Conservation (phyloP, 2,888 invertebrate genomes). For the Nycteola revayana region DNA sequence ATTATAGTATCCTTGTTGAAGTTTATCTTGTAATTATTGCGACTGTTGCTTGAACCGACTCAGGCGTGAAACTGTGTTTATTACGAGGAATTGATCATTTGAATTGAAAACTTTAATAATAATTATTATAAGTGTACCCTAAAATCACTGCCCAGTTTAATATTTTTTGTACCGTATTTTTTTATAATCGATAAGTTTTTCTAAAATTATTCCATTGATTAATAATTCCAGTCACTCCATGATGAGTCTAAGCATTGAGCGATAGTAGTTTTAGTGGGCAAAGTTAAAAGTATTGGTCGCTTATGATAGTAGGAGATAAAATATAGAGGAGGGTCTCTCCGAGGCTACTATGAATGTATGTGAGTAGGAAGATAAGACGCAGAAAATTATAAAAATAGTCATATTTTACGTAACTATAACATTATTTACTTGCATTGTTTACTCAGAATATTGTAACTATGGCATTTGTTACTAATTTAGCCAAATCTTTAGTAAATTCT, state of each 20-base stretch:
- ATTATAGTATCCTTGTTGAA: slow-evolving; percentile 39
- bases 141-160: slow-evolving; percentile 50
- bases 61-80: slow-evolving; percentile 43
- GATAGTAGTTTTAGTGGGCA: slow-evolving; percentile 32
- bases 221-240: slow-evolving; percentile 52
- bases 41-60: slow-evolving; percentile 29
- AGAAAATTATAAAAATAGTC: not conserved
- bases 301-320: slow-evolving; percentile 23
- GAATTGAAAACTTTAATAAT: slow-evolving; percentile 28
- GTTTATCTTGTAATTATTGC: slow-evolving; percentile 22
- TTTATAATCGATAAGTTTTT: slow-evolving; percentile 39
- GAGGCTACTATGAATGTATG: slow-evolving; percentile 21
- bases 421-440: slow-evolving; percentile 19
- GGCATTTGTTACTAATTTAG: slow-evolving; percentile 46
- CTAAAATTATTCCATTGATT: slow-evolving; percentile 42
- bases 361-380: slow-evolving; percentile 14
- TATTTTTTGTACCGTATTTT: slow-evolving; percentile 52
- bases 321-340: slow-evolving; percentile 17
- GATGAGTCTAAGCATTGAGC: slow-evolving; percentile 55
- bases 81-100: slow-evolving; percentile 54
- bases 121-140: no score
- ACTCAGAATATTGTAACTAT: slow-evolving; percentile 24
- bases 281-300: slow-evolving; percentile 29
- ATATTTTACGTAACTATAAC: slow-evolving; percentile 10
- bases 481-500: slow-evolving; percentile 53